Evolutionary conservation across 2,797 vertebrate species (phyloP).

Genomic region (Amphiprion clarkii): DNA sequence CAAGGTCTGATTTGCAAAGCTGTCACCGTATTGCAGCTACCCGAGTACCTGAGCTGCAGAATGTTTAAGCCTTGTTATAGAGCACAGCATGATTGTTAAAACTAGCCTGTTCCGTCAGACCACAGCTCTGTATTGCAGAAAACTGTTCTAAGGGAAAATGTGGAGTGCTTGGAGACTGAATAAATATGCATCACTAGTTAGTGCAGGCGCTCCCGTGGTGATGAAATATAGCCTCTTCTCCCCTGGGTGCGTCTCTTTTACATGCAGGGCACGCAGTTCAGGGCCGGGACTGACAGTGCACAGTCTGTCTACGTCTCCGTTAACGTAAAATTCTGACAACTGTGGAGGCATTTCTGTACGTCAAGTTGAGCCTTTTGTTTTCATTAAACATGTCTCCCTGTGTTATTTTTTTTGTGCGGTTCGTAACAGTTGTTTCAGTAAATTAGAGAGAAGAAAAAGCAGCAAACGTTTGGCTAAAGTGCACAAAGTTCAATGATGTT

Average conservation of each 20-base stretch:
- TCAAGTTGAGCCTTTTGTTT: constrained; percentile 19
- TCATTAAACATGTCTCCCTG: neutral
- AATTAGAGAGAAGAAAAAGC: constrained; percentile 20
- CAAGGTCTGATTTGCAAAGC: constrained; percentile 22
- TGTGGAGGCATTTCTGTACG: constrained; percentile 6
- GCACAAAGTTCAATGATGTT: constrained; percentile 25
- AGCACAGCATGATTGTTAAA: constrained; percentile 30
- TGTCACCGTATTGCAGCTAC: constrained; percentile 30
- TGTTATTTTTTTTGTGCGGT: neutral
- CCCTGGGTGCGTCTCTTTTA: constrained; percentile 54
- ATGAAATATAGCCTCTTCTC: constrained; percentile 72
- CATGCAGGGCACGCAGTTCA: constrained; percentile 59
- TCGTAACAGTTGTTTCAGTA: constrained; percentile 17
- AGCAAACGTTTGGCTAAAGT: constrained; percentile 4
- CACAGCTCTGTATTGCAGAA: constrained; percentile 29
- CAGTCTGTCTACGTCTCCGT: constrained; percentile 31
- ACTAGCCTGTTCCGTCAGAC: constrained; percentile 35
- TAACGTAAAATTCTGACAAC: constrained; percentile 39
- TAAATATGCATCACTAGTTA: constrained; percentile 75
- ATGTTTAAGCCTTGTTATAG: constrained; percentile 15
- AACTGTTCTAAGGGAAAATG: constrained; percentile 41
- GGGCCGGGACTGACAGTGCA: constrained; percentile 48
- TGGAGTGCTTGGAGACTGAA: constrained; percentile 46
- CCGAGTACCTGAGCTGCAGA: constrained; percentile 22
- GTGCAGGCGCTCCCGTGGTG: constrained; percentile 62